These are phyloP conservation scores for Listrodromus nycthemerus DNA, from an alignment of 2,888 invertebrate species.

Conservation along the genomic window DNA sequence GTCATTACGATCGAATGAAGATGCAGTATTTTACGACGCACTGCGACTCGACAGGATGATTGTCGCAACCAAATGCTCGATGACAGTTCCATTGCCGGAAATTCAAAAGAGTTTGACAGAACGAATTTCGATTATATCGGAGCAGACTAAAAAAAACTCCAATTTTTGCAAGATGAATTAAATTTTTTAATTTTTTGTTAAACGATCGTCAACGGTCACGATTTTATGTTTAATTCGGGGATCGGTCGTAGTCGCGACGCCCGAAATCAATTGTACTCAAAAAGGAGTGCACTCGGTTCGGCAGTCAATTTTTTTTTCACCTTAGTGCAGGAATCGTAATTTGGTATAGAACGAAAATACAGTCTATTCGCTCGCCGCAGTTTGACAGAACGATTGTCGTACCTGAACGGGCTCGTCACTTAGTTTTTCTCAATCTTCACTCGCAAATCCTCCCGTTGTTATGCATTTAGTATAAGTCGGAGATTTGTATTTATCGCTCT, in stretches of 20 bases:
- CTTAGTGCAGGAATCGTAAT: slow-evolving; percentile 14
- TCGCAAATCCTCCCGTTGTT: slow-evolving; percentile 71
- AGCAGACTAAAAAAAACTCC: background rate
- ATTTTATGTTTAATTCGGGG: background rate
- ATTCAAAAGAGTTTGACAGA: background rate
- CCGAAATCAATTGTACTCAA: slow-evolving; percentile 61
- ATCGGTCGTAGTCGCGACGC: background rate
- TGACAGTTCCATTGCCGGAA: background rate
- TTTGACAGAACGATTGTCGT: slow-evolving; percentile 21
- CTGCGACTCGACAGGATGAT: background rate
- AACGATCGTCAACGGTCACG: background rate
- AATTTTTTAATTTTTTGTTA: background rate
- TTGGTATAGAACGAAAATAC: slow-evolving; percentile 44
- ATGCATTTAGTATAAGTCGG: slow-evolving; percentile 75
- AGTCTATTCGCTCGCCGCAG: background rate
- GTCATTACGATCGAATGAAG: slow-evolving; percentile 41
- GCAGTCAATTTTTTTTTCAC: slow-evolving; percentile 21
- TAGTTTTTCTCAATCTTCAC: slow-evolving; percentile 71
- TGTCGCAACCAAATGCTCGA: slow-evolving; percentile 37
- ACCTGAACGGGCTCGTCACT: slow-evolving; percentile 55
- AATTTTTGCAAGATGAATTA: background rate
- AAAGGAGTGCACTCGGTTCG: slow-evolving; percentile 24
- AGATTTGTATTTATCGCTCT: slow-evolving; percentile 49
- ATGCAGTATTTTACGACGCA: slow-evolving; percentile 1
- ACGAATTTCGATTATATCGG: background rate